Evolutionary conservation across 2,113 vertebrate species (phyloP).

Genomic region (Crotophaga sulcirostris): DNA sequence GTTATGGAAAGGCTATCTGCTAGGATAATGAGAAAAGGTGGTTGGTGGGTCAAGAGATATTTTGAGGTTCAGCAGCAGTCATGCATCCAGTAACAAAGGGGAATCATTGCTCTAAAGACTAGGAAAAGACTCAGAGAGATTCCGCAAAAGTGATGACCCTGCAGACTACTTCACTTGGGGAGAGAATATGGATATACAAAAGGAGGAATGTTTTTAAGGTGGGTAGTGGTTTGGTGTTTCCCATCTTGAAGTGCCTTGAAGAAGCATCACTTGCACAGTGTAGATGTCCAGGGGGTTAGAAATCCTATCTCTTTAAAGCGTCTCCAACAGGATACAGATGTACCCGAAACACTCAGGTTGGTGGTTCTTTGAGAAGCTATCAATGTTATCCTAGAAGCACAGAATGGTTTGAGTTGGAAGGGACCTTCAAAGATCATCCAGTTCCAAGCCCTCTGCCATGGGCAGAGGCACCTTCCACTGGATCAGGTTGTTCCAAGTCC

Average conservation of each 20-base stretch:
- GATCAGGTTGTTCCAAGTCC: too few relatives aligned
- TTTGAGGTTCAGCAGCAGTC: background rate
- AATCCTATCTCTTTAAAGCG: background rate
- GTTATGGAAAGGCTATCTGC: slow-evolving; percentile 30
- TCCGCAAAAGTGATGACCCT: background rate
- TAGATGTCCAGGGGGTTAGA: background rate
- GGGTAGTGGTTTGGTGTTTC: background rate
- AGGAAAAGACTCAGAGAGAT: background rate
- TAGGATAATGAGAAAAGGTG: background rate
- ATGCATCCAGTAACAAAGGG: background rate
- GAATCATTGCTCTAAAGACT: background rate
- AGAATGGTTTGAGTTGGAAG: too few relatives aligned
- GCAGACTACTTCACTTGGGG: background rate
- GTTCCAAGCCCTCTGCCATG: too few relatives aligned
- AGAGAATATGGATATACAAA: background rate
- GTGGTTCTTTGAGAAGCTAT: background rate
- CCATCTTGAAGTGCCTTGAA: background rate
- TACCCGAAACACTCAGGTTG: background rate
- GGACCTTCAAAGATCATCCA: too few relatives aligned
- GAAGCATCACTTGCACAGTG: background rate
- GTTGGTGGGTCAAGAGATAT: slow-evolving; percentile 16
- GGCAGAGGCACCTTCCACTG: too few relatives aligned
- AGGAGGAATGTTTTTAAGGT: background rate
- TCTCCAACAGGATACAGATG: background rate
- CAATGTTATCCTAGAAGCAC: background rate